These are phyloP conservation scores for Agrilus biguttatus DNA, from an alignment of 2,888 invertebrate genomes.

Conservation along the genomic window DNA sequence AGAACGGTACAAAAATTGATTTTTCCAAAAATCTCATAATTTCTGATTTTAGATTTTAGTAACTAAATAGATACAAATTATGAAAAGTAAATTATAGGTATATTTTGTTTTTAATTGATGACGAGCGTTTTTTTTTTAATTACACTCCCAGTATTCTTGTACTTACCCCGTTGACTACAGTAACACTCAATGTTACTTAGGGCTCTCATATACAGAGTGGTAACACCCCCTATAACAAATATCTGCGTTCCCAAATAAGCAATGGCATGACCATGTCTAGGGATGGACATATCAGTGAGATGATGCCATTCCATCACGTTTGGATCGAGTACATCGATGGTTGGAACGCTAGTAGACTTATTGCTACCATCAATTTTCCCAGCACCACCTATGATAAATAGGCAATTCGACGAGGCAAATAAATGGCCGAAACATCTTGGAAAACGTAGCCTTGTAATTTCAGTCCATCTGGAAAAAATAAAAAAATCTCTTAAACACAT, in stretches of 20 bases:
- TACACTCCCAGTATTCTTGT: background rate
- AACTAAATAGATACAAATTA: too few species aligned
- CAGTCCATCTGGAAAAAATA: slow-evolving; percentile 37
- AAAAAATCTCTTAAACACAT: background rate
- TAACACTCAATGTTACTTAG: slow-evolving; percentile 52
- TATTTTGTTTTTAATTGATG: too few species aligned
- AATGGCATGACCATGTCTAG: slow-evolving; percentile 50
- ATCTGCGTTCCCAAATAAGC: slow-evolving; percentile 50
- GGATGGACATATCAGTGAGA: slow-evolving; percentile 45
- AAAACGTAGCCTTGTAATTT: slow-evolving; percentile 38
- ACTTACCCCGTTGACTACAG: slow-evolving; percentile 39
- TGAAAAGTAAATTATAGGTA: too few species aligned
- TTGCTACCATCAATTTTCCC: slow-evolving; percentile 39
- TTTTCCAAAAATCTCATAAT: too few species aligned
- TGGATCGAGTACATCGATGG: slow-evolving; percentile 46
- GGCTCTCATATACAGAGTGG: slow-evolving; percentile 47
- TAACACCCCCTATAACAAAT: slow-evolving; percentile 50
- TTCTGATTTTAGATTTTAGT: too few species aligned
- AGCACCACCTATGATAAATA: slow-evolving; percentile 56
- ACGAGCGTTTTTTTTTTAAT: too few species aligned
- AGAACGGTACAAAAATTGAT: too few species aligned
- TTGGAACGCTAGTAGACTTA: slow-evolving; percentile 41
- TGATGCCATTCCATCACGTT: slow-evolving; percentile 40
- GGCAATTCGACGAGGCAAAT: slow-evolving; percentile 40
- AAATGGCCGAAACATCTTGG: slow-evolving; percentile 39